Evolutionary conservation across 23 tunicate genomes (phyloP), one percentile per base, ranked within the genome.

Genomic region (Aplidium turbinatum): DNA sequence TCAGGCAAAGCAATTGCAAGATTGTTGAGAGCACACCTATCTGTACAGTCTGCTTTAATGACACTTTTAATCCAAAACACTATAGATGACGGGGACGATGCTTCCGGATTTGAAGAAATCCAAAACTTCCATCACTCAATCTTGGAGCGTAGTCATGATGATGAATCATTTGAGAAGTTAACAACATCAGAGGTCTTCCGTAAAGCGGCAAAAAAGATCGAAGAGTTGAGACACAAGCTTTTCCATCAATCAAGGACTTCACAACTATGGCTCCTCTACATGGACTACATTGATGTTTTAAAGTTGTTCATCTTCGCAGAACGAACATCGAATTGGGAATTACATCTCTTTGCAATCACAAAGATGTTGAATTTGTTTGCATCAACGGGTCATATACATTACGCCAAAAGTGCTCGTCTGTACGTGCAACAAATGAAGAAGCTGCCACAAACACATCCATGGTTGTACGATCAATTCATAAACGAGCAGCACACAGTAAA

Each of bases 241-340:
- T 19, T 6, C 38, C 38, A 32, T 26, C 36, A 61, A 61, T 61
- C 68, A 61, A 30, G 68, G 13, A 61, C 68, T 5, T 22, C 68
- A 5, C 16, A 30, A 19, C 68, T 61, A 32, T 61, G 68, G 68
- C 30, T 61, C 36, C 13, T 9, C 9, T 61, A 61, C 38, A 9
- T 22, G 6, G n/a, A 61, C 30, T 61, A 61, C 35, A 32, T 61
- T 28, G 36, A 35, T 4, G 35, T 61, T 61, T 30, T 61, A 19
- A n/a, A 61, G 24, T 13, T 26, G 68, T 28, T 61, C n/a, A 61
- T 61, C 30, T 19, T 7, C 13, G 68, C 68, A 61, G 68, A 61
- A 36, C 36, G 35, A 61, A 61, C 68, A 23, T 4, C 38, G 16
- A 32, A 28, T 9, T 55, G 62, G 62, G 13, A 30, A 22, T 36